Conservation (phyloP, 2,888 invertebrate species). For the Leucophenga montana region DNA sequence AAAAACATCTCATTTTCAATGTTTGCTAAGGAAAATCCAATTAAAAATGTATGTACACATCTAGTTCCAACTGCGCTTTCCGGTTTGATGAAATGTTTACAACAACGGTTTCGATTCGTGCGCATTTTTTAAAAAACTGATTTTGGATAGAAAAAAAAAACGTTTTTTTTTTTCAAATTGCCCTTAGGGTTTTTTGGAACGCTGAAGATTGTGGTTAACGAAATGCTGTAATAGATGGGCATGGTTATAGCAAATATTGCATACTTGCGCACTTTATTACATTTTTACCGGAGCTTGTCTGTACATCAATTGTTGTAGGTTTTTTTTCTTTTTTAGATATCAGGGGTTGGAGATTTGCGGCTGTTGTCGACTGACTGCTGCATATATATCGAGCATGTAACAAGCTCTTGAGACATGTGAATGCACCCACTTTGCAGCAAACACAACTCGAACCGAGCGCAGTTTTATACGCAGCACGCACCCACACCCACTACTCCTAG, state of each 20-base stretch:
- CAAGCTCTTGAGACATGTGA: conserved; percentile 72
- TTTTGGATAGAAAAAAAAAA: not conserved
- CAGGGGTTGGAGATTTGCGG: too few relatives aligned
- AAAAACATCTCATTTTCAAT: conserved; percentile 15
- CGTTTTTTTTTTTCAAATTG: conserved; percentile 26
- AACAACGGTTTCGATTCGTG: too few relatives aligned
- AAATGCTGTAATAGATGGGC: not conserved
- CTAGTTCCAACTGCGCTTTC: conserved; percentile 44
- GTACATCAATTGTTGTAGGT: conserved; percentile 51
- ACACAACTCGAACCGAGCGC: conserved; percentile 39
- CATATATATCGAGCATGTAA: conserved; percentile 68
- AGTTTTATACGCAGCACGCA: not conserved
- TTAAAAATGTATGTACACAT: conserved; percentile 55
- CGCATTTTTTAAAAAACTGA: too few relatives aligned
- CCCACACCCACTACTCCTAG: conserved; percentile 1
- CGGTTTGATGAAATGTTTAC: conserved; percentile 23
- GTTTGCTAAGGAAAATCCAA: conserved; percentile 57
- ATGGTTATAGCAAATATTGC: conserved; percentile 51
- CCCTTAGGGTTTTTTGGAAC: conserved; percentile 29
- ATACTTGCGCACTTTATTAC: conserved; percentile 60
- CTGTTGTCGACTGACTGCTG: conserved; percentile 26
- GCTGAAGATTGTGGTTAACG: conserved; percentile 10
- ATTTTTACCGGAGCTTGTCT: conserved; percentile 54
- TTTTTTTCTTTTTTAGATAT: conserved; percentile 21
- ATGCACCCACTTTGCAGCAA: conserved; percentile 70